Evolutionary conservation across 2,113 vertebrate genomes (phyloP).

Genomic region (Brachyhypopomus gauderio): DNA sequence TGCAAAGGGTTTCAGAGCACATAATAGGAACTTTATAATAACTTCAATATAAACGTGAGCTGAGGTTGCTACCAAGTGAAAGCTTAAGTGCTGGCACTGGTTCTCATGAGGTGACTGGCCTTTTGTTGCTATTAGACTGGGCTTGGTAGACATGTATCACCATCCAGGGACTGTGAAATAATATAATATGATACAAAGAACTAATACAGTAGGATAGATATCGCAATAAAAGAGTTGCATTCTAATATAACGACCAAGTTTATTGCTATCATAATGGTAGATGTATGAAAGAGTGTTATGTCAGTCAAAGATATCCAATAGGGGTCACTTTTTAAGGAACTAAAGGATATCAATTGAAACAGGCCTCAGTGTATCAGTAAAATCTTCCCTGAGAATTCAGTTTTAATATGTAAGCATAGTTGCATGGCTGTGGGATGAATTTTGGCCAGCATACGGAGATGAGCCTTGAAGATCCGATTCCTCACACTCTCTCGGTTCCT

Average conservation of each 20-base stretch:
- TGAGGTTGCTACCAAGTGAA: neutral
- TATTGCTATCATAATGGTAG: slow-evolving; percentile 7
- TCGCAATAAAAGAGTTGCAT: slow-evolving; percentile 6
- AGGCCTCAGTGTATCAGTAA: neutral
- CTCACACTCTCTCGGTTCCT: too few relatives aligned
- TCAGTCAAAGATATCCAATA: neutral
- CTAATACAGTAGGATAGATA: neutral
- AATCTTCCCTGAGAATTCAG: neutral
- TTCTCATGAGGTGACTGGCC: neutral
- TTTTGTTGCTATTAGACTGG: slow-evolving; percentile 1
- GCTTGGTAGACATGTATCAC: neutral
- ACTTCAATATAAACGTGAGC: slow-evolving; percentile 17
- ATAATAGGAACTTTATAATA: slow-evolving; percentile 41
- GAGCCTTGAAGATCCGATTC: too few relatives aligned
- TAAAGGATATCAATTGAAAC: neutral
- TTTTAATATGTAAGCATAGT: neutral
- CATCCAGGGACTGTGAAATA: neutral
- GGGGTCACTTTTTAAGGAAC: neutral
- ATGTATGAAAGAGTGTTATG: neutral
- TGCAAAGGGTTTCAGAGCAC: slow-evolving; percentile 20
- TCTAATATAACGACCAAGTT: neutral
- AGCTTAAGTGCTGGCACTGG: slow-evolving; percentile 9
- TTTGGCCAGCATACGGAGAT: neutral
- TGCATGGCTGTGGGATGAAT: neutral
- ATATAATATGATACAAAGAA: neutral